Conservation (phyloP, 2,797 vertebrate species). For the Graptemys geographica region DNA sequence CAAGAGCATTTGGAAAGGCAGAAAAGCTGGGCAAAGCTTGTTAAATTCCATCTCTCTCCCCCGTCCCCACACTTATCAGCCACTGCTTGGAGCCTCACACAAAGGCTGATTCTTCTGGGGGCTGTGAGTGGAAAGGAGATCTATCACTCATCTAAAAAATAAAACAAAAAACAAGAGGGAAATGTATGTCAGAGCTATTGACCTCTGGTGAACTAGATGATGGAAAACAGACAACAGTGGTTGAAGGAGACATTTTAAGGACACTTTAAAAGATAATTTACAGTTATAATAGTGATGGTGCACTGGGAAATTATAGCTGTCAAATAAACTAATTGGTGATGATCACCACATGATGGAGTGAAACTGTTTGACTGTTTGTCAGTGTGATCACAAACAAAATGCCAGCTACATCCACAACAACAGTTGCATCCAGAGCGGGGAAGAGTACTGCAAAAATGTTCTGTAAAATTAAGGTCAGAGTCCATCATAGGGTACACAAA, state of each 20-base stretch:
- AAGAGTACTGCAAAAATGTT: neutral
- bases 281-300: conserved; percentile 38
- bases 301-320: conserved; percentile 64
- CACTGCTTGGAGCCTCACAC: neutral
- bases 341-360: conserved; percentile 57
- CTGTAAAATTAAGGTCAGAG: neutral
- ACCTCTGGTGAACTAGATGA: neutral
- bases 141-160: neutral
- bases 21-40: neutral
- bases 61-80: neutral
- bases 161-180: neutral
- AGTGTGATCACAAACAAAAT: conserved; percentile 40
- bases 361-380: conserved; percentile 50
- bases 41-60: neutral
- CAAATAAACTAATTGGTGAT: conserved; percentile 69
- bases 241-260: neutral
- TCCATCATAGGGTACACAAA: neutral
- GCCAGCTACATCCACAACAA: neutral
- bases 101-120: neutral
- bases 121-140: neutral
- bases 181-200: neutral
- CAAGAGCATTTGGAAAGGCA: neutral
- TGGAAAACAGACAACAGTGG: conserved; percentile 22
- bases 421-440: neutral
- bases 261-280: conserved; percentile 39